These are phyloP conservation scores for Drosophila carrolli DNA, from an alignment of 1,140 invertebrate species.

Conservation along the genomic window DNA sequence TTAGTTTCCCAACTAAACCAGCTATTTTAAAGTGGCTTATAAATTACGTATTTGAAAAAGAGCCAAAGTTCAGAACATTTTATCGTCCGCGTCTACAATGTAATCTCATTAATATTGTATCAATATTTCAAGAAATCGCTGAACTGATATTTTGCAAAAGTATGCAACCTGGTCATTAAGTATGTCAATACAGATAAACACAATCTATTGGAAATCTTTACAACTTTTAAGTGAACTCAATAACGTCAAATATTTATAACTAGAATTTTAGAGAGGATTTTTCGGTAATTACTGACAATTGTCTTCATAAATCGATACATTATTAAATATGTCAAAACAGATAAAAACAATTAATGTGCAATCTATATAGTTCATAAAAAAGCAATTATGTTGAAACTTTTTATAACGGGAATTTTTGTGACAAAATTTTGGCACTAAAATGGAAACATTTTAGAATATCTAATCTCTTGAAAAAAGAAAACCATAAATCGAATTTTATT, in stretches of 20 bases:
- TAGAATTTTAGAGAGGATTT: neutral
- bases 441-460: no score
- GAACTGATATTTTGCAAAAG: neutral
- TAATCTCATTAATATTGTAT: constrained; percentile 10
- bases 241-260: neutral
- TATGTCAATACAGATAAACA: constrained; percentile 3
- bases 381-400: neutral
- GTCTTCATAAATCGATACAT: neutral
- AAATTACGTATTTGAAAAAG: neutral
- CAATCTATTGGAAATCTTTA: neutral
- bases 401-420: neutral
- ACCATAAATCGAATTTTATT: no score
- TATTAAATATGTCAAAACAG: neutral
- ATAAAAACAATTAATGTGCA: neutral
- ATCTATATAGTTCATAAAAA: neutral
- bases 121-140: neutral
- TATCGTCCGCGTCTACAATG: neutral
- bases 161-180: neutral
- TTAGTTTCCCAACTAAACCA: constrained; percentile 1
- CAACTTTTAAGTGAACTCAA: neutral
- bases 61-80: neutral
- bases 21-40: neutral
- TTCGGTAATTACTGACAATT: neutral
- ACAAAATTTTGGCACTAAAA: no score
- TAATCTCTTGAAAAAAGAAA: no score